Conservation (phyloP, 2,113 vertebrate genomes). For the Rhinoderma darwinii region DNA sequence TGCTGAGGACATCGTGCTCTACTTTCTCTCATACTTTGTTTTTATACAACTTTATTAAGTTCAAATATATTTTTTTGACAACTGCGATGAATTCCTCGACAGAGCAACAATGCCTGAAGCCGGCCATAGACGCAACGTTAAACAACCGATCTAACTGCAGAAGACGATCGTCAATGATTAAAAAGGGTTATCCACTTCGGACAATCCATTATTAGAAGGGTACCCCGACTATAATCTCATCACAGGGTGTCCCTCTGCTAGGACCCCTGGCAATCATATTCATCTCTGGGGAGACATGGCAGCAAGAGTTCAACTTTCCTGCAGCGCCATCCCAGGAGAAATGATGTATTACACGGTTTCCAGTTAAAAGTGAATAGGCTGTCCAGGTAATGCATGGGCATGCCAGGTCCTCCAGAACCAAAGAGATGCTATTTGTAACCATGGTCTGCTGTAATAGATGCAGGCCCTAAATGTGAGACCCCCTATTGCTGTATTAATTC, state of each 20-base stretch:
- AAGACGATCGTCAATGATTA: background rate
- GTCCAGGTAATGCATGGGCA: no score
- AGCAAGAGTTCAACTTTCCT: background rate
- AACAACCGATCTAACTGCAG: background rate
- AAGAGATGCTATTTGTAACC: no score
- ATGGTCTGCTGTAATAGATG: no score
- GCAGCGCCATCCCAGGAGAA: background rate
- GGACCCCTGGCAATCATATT: background rate
- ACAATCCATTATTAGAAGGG: background rate
- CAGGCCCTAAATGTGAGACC: no score
- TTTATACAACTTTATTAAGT: slow-evolving; percentile 16
- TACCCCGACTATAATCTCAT: background rate
- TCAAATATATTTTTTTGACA: background rate
- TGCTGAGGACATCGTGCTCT: slow-evolving; percentile 41
- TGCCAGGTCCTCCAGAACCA: no score
- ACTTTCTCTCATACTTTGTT: slow-evolving; percentile 33
- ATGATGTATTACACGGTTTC: background rate
- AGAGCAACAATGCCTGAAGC: background rate
- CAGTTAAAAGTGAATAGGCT: no score
- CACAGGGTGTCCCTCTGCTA: background rate
- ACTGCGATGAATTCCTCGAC: background rate
- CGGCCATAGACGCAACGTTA: no score
- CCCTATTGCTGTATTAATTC: no score
- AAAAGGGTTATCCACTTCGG: background rate
- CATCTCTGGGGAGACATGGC: background rate